Conservation (phyloP, 1,140 invertebrate genomes). For the Maniola jurtina region DNA sequence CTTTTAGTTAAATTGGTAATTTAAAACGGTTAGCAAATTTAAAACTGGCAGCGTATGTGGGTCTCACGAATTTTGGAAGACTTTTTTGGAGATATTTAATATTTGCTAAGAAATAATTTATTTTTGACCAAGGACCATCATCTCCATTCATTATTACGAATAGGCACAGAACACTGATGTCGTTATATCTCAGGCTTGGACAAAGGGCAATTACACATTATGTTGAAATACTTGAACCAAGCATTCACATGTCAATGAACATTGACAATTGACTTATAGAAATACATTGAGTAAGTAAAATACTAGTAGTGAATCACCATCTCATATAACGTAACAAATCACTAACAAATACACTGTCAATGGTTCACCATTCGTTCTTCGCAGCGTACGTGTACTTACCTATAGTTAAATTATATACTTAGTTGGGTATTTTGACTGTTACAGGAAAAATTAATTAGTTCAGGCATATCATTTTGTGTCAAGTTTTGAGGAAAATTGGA, state of each 20-base stretch:
- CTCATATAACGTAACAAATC: slow-evolving; percentile 24
- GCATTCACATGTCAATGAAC: slow-evolving; percentile 27
- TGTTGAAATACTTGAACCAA: slow-evolving; percentile 16
- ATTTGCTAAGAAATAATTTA: no score
- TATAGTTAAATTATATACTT: no score
- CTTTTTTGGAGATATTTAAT: no score
- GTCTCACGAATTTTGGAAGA: no score
- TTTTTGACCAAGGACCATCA: no score
- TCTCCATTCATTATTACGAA: no score
- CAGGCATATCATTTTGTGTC: not conserved
- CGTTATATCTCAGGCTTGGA: not conserved
- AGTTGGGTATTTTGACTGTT: not conserved
- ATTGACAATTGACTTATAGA: slow-evolving; percentile 21
- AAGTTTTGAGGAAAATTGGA: not conserved
- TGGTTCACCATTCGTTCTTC: no score
- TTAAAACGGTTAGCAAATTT: no score
- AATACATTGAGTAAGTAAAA: slow-evolving; percentile 23
- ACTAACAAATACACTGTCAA: slow-evolving; percentile 20
- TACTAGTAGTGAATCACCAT: slow-evolving; percentile 25
- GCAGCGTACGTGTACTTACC: no score
- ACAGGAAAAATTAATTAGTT: slow-evolving; percentile 10
- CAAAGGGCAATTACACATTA: slow-evolving; percentile 3
- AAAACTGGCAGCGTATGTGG: no score
- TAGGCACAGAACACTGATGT: not conserved
- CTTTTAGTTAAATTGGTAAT: no score